Evolutionary conservation across 2,888 invertebrate genomes (phyloP).

Genomic region (Limnephilus marmoratus): DNA sequence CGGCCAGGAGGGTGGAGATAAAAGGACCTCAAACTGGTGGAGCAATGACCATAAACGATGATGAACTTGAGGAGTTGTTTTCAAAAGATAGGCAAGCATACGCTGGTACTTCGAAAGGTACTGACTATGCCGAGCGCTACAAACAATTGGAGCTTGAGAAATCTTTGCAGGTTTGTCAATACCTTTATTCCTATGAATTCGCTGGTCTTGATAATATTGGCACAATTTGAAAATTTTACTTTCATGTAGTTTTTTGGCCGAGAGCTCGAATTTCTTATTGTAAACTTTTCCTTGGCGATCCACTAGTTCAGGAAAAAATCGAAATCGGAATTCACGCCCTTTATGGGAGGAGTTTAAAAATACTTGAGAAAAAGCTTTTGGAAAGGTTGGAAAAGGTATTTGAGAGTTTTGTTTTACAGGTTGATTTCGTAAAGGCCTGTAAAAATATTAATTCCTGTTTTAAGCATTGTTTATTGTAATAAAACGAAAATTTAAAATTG

Average conservation of each 20-base stretch:
- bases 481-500: too few species aligned
- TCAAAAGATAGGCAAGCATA: slow-evolving; percentile 70
- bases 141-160: slow-evolving; percentile 34
- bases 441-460: too few species aligned
- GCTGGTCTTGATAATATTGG: not conserved
- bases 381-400: too few species aligned
- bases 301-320: too few species aligned
- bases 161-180: slow-evolving; percentile 39
- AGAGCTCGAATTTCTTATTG: not conserved
- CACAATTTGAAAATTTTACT: not conserved
- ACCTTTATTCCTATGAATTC: not conserved
- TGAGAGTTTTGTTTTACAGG: too few species aligned
- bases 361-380: too few species aligned
- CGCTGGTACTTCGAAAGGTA: slow-evolving; percentile 70
- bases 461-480: too few species aligned
- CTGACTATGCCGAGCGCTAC: slow-evolving; percentile 69
- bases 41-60: slow-evolving; percentile 68
- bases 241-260: not conserved
- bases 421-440: too few species aligned
- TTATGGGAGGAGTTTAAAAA: too few species aligned
- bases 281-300: not conserved
- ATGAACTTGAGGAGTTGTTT: slow-evolving; percentile 68
- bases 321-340: too few species aligned
- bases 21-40: slow-evolving; percentile 72
- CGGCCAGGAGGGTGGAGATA: slow-evolving; percentile 70